Evolutionary conservation across 2,888 invertebrate species (phyloP).

Genomic region (Yponomeuta malinellus): DNA sequence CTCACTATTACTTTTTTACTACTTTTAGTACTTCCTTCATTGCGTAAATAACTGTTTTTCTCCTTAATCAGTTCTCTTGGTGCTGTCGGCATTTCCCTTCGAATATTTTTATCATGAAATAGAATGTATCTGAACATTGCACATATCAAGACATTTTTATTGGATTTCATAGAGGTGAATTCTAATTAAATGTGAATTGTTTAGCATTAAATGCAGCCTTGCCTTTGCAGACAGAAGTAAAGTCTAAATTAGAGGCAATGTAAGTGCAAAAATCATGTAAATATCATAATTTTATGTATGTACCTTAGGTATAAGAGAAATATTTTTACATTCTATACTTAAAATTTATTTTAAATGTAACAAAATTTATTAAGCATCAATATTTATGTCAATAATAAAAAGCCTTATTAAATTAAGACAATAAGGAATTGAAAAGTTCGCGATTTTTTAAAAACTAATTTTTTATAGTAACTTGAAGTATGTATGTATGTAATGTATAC

Average conservation of each 20-base stretch:
- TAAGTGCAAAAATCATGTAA: constrained; percentile 19
- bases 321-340: constrained; percentile 30
- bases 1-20: too few species aligned
- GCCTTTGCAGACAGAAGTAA: constrained; percentile 32
- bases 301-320: constrained; percentile 22
- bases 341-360: constrained; percentile 15
- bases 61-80: constrained; percentile 21
- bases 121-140: background rate
- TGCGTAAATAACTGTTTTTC: too few species aligned
- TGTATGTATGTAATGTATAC: background rate
- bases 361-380: constrained; percentile 25
- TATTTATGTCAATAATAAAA: constrained; percentile 33
- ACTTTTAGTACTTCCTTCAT: too few species aligned
- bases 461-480: background rate
- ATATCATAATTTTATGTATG: constrained; percentile 21
- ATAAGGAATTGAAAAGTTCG: constrained; percentile 24
- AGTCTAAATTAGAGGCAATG: constrained; percentile 19
- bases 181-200: constrained; percentile 1
- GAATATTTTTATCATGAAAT: constrained; percentile 13
- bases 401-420: constrained; percentile 47
- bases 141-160: constrained; percentile 19
- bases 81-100: constrained; percentile 37
- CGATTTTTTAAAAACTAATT: constrained; percentile 13
- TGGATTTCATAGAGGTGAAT: background rate
- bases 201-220: constrained; percentile 59